phyloP scores from a whole-genome alignment of 1,140 invertebrate species.

The Leptopilina clavipes region DNA sequence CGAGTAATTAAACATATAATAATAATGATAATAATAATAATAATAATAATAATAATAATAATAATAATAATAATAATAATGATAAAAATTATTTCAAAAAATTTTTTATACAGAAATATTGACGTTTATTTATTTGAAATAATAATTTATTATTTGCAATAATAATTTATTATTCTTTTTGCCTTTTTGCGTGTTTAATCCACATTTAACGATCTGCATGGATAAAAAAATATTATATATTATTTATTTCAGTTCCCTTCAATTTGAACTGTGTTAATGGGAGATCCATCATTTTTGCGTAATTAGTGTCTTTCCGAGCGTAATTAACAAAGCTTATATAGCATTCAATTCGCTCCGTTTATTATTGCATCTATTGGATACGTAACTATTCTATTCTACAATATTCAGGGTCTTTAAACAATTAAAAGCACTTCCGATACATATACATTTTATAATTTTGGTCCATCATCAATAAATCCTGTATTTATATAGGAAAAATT shows the following conservation, averaged over 20 bases:
- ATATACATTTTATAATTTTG: not conserved
- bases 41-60: too few species aligned
- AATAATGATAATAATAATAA: too few species aligned
- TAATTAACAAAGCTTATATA: constrained; percentile 24
- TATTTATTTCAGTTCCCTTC: not conserved
- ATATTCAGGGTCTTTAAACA: constrained; percentile 25
- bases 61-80: too few species aligned
- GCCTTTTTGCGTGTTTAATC: not conserved
- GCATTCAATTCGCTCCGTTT: constrained; percentile 13
- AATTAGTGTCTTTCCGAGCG: not conserved
- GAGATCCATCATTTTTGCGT: constrained; percentile 10
- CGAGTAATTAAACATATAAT: too few species aligned
- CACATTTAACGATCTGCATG: not conserved
- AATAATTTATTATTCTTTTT: too few species aligned
- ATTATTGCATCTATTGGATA: not conserved
- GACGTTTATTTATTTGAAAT: too few species aligned
- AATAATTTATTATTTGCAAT: too few species aligned
- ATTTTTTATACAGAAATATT: too few species aligned
- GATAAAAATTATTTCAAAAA: too few species aligned
- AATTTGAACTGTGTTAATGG: not conserved
- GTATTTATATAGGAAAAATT: too few species aligned
- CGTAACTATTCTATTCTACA: constrained; percentile 13
- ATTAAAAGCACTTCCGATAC: constrained; percentile 13
- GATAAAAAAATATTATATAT: not conserved
- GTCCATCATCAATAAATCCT: not conserved